A percentile compares a stretch with the other conserved stretches of the same genome.
Evolutionary conservation across 1,140 invertebrate species (phyloP).

Genomic region (Contarinia nasturtii): DNA sequence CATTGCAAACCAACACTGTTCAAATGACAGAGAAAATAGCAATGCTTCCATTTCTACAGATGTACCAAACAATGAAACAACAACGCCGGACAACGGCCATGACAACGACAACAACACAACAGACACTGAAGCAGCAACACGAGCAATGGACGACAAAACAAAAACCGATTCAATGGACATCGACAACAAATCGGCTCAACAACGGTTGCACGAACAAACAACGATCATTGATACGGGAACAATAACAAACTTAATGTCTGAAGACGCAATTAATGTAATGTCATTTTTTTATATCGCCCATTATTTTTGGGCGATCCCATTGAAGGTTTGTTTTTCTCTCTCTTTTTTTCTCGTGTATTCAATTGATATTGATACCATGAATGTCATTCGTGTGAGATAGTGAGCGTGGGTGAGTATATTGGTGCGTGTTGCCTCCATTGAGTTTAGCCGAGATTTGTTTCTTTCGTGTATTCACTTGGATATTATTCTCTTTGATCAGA

Average conservation of each 20-base stretch:
- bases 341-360: too few relatives aligned
- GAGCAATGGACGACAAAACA: too few relatives aligned
- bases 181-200: slow-evolving; percentile 5
- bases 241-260: slow-evolving; percentile 64
- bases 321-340: slow-evolving; percentile 66
- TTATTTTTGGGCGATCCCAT: slow-evolving; percentile 69
- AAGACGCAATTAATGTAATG: slow-evolving; percentile 67
- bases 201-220: not conserved
- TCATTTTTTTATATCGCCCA: slow-evolving; percentile 67
- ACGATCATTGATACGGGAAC: slow-evolving; percentile 37
- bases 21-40: slow-evolving; percentile 18
- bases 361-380: slow-evolving; percentile 1
- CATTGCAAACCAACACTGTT: not conserved
- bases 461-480: too few relatives aligned
- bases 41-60: slow-evolving; percentile 5
- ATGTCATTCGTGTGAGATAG: not conserved
- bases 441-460: too few relatives aligned
- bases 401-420: too few relatives aligned
- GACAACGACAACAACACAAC: slow-evolving; percentile 11
- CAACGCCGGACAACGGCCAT: slow-evolving; percentile 24
- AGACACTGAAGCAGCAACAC: too few relatives aligned
- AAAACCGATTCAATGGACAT: slow-evolving; percentile 7
- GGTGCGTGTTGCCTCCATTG: too few relatives aligned
- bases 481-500: too few relatives aligned
- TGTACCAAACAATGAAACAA: too few relatives aligned